Evolutionary conservation across 2,113 vertebrate genomes (phyloP).

Genomic region (zebrafish (Danio rerio)): DNA sequence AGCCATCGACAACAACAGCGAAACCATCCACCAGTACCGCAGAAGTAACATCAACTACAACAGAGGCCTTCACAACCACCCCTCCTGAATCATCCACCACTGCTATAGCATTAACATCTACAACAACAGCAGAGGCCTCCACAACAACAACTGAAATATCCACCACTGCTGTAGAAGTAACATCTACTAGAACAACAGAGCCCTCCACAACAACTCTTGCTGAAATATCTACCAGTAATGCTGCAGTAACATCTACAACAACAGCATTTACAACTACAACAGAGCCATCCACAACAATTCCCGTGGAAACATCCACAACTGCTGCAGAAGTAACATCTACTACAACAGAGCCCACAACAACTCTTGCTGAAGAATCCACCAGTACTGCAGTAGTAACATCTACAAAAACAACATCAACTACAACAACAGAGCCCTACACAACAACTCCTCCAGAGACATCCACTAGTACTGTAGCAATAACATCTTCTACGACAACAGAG

Average conservation of each 20-base stretch:
- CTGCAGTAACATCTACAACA: background rate
- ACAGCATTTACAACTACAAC: too few species aligned
- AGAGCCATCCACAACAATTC: background rate
- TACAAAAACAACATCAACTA: background rate
- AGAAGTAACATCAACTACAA: background rate
- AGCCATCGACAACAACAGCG: background rate
- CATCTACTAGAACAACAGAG: background rate
- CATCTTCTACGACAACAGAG: background rate
- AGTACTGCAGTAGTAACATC: too few species aligned
- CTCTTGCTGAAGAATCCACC: background rate
- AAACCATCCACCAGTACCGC: background rate
- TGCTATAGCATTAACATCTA: too few species aligned
- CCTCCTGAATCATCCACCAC: background rate
- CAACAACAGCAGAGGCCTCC: background rate
- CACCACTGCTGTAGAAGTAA: background rate
- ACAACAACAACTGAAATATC: background rate
- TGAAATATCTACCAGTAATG: background rate
- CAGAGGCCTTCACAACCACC: too few species aligned
- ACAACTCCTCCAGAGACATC: too few species aligned
- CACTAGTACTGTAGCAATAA: too few species aligned
- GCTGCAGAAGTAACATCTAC: background rate
- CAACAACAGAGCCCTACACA: background rate
- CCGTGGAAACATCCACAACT: too few species aligned
- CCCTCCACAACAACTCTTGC: background rate
- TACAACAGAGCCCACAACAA: background rate